Evolutionary conservation across 2,797 vertebrate species (phyloP).

Genomic region (Oreochromis grahami): DNA sequence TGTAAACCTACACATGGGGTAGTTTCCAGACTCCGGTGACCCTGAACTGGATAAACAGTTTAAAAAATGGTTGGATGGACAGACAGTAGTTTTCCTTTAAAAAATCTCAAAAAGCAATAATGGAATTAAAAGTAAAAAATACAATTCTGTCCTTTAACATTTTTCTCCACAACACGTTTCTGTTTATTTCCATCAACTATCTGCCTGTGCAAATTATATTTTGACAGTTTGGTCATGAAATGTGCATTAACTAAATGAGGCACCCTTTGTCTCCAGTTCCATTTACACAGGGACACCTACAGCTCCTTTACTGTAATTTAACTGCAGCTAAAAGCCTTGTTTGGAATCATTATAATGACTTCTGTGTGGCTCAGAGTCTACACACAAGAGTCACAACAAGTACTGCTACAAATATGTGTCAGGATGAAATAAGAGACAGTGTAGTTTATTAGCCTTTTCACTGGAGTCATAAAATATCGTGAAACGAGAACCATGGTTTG

Average conservation of each 20-base stretch:
- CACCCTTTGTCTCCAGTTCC: not conserved
- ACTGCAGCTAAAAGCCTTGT: slow-evolving; percentile 30
- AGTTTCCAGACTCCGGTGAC: not conserved
- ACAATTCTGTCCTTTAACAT: not conserved
- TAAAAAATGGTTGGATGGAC: not conserved
- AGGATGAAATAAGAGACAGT: not conserved
- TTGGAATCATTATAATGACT: slow-evolving; percentile 28
- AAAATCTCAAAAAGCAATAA: not conserved
- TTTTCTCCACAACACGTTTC: not conserved
- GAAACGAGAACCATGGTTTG: not conserved
- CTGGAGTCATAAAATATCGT: not conserved
- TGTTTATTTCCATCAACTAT: not conserved
- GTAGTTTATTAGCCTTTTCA: slow-evolving; percentile 14
- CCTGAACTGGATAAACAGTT: not conserved
- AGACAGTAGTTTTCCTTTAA: not conserved
- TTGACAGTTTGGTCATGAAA: slow-evolving; percentile 8
- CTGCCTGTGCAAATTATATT: not conserved
- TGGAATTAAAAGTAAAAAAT: not conserved
- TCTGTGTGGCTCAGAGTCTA: not conserved
- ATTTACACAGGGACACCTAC: slow-evolving; percentile 8
- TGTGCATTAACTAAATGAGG: slow-evolving; percentile 9
- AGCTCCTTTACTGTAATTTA: slow-evolving; percentile 29
- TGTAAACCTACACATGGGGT: not conserved
- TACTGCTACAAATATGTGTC: not conserved
- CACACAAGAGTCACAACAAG: not conserved